Percentiles rank a stretch among this genome's conserved stretches.
Evolutionary conservation across 2,113 vertebrate species (phyloP).

Genomic region (Tragelaphus strepsiceros): DNA sequence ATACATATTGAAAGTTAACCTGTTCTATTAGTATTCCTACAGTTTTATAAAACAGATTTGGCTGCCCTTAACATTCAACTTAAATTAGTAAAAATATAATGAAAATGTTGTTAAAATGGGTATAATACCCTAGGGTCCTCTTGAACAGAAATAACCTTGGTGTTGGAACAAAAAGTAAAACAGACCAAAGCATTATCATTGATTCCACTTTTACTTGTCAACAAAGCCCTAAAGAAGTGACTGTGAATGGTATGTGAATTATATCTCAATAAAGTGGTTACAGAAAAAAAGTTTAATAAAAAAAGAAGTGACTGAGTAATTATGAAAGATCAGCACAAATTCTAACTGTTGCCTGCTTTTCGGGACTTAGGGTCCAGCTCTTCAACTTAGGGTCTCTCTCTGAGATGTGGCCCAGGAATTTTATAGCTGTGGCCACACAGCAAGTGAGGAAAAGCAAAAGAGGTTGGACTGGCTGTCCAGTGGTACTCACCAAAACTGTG

Average conservation of each 20-base stretch:
- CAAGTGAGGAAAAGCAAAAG: neutral
- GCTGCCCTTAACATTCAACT: neutral
- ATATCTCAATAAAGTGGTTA: neutral
- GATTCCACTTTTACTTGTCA: neutral
- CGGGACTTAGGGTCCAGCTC: neutral
- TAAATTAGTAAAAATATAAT: slow-evolving; percentile 9
- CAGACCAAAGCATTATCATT: neutral
- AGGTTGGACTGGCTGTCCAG: neutral
- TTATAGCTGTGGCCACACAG: neutral
- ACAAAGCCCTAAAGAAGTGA: neutral
- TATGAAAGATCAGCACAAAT: neutral
- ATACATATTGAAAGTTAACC: neutral
- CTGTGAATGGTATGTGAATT: neutral
- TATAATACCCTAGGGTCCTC: neutral
- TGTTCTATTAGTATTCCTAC: neutral
- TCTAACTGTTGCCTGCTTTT: neutral
- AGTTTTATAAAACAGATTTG: neutral
- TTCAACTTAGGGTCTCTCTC: neutral
- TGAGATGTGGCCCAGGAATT: neutral
- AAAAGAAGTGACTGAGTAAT: neutral
- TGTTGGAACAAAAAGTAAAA: slow-evolving; percentile 12
- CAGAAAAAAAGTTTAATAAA: neutral
- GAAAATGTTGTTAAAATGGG: neutral
- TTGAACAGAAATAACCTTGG: neutral
- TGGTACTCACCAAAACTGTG: neutral